Base-by-base conservation (phyloP, 2,113 vertebrate species). In the Ceratotherium simum region DNA sequence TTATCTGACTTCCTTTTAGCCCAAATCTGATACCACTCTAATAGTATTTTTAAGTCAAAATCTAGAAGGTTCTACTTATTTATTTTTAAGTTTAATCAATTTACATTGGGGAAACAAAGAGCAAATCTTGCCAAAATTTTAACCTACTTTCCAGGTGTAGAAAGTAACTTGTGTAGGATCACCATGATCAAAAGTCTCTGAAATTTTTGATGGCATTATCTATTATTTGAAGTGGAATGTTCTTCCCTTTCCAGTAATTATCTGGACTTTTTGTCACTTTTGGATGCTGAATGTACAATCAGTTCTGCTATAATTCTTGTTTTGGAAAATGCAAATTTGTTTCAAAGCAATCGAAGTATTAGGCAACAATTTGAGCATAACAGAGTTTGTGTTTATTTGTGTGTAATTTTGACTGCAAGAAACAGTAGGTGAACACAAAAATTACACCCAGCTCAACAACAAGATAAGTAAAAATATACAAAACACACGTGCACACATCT, bases 281-380 rank as follows among this genome's bases (percentile, higher is more conserved):
- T 39, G 9, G 80, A 48, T 13, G 46, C 6, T 17, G n/a, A 92
- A 36, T 78, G 17, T 39, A 51, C 65, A 82, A 64, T 86, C 33
- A 72, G 54, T 83, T 82, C 58, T 90, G 29, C 23, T 92, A 86
- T 48, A 83, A 51, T 56, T 25, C 13, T 42, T 91, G 29, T 78
- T 88, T 80, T 7, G 29, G 62, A 83, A 93, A 72, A 89, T 78
- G 25, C 16, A 81, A 75, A 85, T 46, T 89, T 75, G 36, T 85
- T 95, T 92, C 64, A 96, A 96, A 89, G 48, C n/a, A 46, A 76
- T 27, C 39, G 58, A 58, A 48, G 54, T 6, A 65, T 9, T 83
- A 58, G n/a, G 46, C 73, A 90, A 96, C 18, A 70, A 83, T 75
- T 79, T 96, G 46, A 95, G 54, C n/a, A 64, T 64, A 58, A 64